A percentile compares a stretch with the other conserved stretches of the same genome.
Conservation (phyloP, 2,797 vertebrate species). For the Malurus splendens region DNA sequence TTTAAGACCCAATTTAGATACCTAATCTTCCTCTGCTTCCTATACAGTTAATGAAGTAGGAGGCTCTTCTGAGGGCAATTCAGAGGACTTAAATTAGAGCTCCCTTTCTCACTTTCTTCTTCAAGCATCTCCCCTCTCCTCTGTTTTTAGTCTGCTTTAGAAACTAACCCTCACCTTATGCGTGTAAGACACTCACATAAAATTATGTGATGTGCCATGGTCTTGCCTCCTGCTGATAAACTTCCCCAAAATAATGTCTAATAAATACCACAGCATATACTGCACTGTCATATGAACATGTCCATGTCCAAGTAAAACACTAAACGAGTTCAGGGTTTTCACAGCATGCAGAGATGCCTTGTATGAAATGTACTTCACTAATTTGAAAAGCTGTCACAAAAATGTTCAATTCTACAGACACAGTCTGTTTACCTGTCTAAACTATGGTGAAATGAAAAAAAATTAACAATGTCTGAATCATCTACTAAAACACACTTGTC, state of each 20-base stretch:
- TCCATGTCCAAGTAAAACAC: not conserved
- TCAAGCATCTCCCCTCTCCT: not conserved
- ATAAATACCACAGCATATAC: not conserved
- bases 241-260: not conserved
- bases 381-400: slow-evolving; percentile 32
- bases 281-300: not conserved
- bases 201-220: not conserved
- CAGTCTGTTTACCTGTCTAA: slow-evolving; percentile 29
- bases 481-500: not conserved
- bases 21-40: not conserved
- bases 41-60: not conserved
- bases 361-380: not conserved
- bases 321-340: not conserved
- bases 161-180: not conserved
- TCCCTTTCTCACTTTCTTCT: not conserved
- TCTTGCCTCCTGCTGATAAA: not conserved
- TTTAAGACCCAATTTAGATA: not conserved
- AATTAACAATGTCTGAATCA: not conserved
- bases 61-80: not conserved
- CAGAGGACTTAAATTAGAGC: not conserved
- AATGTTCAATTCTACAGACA: slow-evolving; percentile 1
- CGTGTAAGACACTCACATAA: not conserved
- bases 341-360: not conserved
- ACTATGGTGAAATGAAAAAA: not conserved
- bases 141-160: not conserved